Base-by-base conservation (phyloP, 2,797 vertebrate species). In the Petrocephalus schoutedeni region DNA sequence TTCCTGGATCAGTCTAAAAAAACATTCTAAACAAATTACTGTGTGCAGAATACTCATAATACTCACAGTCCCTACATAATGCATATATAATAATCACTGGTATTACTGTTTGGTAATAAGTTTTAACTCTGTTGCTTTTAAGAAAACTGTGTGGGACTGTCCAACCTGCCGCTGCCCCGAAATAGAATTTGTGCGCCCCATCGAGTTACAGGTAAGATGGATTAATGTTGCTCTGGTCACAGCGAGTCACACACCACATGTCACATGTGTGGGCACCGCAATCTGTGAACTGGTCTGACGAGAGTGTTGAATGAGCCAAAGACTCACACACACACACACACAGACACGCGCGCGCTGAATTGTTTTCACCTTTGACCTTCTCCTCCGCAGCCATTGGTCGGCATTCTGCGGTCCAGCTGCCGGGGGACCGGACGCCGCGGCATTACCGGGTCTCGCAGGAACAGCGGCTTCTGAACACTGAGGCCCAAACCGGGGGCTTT, bases 111-210 rank as follows among this genome's bases (percentile, higher is more conserved):
- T 21, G 74, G 3, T 10, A 80, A 21, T 80, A 80, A 49, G 7
- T n/a, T 49, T 80, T 45, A 49, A 80, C 74, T 41, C 23, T 54
- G 58, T 59, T 21, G 87, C 36, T 90, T 86, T 88, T 58, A 86
- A 95, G 94, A 10, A 88, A 58, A 1, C 67, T 94, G 88, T 95
- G 95, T 89, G 84, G 87, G 4, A 28, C 56, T 21, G 53, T 36
- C 16, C 67, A 41, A 19, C 32, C 82, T 61, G 2, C 19, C 3
- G 3, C 3, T 21, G 1, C 53, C 1, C 28, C 7, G 54, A 86
- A 86, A 56, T 28, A 51, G 19, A 83, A 10, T 2, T 28, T 4
- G 12, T 2, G 45, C 0, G 23, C 5, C 82, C 45, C 51, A 14
- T 53, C n/a, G 16, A 49, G n/a, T 19, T 32, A 6, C 51, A 56